A percentile compares a stretch with the other conserved stretches of the same genome.
Conservation (phyloP, 2,888 invertebrate genomes). For the Biston stratarius region DNA sequence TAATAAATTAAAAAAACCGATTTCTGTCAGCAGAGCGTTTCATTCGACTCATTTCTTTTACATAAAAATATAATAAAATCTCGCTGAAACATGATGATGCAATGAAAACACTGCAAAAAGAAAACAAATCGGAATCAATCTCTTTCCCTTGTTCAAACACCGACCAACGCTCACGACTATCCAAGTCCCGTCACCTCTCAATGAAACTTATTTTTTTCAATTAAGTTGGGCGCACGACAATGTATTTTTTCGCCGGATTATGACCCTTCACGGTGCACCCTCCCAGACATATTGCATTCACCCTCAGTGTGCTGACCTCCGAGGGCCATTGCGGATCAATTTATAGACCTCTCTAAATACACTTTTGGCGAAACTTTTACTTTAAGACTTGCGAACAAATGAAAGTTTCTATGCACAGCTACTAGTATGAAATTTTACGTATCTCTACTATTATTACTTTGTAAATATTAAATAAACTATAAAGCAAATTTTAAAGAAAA, state of each 20-base stretch:
- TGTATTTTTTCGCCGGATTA: slow-evolving; percentile 77
- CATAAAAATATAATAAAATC: neutral
- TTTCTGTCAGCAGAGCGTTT: neutral
- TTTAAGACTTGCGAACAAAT: slow-evolving; percentile 33
- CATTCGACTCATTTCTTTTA: too few relatives aligned
- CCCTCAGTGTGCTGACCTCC: slow-evolving; percentile 73
- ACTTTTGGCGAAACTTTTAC: slow-evolving; percentile 52
- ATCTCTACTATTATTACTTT: neutral
- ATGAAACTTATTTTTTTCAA: slow-evolving; percentile 75
- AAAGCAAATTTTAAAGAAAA: too few relatives aligned
- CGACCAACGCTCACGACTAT: slow-evolving; percentile 6
- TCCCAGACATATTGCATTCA: slow-evolving; percentile 72
- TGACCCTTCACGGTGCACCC: slow-evolving; percentile 78
- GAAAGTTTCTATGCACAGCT: slow-evolving; percentile 3
- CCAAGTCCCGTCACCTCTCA: slow-evolving; percentile 26
- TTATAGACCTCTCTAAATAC: slow-evolving; percentile 68
- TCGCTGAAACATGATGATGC: neutral
- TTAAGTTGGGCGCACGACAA: slow-evolving; percentile 70
- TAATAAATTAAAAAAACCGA: neutral
- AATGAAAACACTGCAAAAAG: neutral
- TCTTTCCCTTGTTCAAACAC: slow-evolving; percentile 17
- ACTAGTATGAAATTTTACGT: neutral
- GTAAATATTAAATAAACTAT: neutral
- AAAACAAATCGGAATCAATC: slow-evolving; percentile 4
- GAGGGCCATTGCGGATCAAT: slow-evolving; percentile 68